Evolutionary conservation across 1,140 invertebrate species (phyloP).

Genomic region (Periplaneta americana): DNA sequence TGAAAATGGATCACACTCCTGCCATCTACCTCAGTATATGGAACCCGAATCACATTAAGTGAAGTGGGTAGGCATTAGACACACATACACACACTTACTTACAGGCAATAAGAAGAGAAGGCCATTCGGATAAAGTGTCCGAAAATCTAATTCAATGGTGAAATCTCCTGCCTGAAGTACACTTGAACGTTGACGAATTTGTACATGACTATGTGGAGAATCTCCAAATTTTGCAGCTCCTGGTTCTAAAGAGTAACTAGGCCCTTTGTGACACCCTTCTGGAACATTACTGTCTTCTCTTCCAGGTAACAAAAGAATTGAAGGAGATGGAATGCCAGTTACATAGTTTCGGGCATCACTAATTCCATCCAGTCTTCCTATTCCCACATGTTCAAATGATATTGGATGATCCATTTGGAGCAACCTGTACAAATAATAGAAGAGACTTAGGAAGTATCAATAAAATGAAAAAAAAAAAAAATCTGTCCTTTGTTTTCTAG

Average conservation of each 20-base stretch:
- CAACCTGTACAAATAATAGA: constrained; percentile 39
- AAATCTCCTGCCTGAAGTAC: constrained; percentile 63
- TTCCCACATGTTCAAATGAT: constrained; percentile 60
- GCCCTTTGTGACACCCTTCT: constrained; percentile 20
- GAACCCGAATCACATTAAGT: too few species aligned
- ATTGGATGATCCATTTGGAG: constrained; percentile 58
- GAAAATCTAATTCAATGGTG: constrained; percentile 71
- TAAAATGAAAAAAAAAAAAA: too few species aligned
- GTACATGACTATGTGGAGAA: constrained; percentile 66
- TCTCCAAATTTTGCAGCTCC: constrained; percentile 85
- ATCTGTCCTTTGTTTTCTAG: too few species aligned
- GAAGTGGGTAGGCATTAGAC: too few species aligned
- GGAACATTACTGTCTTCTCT: background rate
- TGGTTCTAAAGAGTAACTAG: constrained; percentile 67
- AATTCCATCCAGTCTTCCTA: constrained; percentile 52
- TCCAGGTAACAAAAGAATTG: background rate
- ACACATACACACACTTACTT: too few species aligned
- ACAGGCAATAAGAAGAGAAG: constrained; percentile 71
- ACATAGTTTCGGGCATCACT: constrained; percentile 28
- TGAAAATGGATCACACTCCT: too few species aligned
- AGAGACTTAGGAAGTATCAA: too few species aligned
- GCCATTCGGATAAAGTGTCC: constrained; percentile 81
- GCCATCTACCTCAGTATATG: too few species aligned
- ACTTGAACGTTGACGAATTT: constrained; percentile 54
- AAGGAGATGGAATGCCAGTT: background rate